These are phyloP conservation scores for Microtus montanus DNA, from an alignment of 2,113 vertebrate genomes.

Conservation along the genomic window DNA sequence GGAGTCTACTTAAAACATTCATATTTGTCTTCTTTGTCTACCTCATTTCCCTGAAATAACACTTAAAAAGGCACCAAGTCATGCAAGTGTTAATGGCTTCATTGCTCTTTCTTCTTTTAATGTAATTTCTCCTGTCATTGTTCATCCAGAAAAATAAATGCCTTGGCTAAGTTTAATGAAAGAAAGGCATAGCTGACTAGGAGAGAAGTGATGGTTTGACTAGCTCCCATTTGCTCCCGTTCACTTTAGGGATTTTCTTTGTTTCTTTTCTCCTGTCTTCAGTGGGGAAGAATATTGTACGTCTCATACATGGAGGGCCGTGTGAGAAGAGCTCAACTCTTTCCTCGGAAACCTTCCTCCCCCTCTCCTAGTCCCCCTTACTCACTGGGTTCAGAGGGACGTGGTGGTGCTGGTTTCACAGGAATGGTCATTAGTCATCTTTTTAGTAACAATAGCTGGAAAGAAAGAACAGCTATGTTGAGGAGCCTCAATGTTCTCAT, in stretches of 20 bases:
- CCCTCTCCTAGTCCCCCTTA: background rate
- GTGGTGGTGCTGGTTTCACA: background rate
- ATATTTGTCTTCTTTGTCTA: background rate
- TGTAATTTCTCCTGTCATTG: background rate
- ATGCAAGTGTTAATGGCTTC: background rate
- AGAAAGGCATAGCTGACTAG: background rate
- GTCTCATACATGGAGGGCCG: background rate
- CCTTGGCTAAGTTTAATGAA: background rate
- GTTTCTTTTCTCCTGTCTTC: background rate
- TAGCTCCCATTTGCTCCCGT: background rate
- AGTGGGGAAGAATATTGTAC: background rate
- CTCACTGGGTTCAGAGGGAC: background rate
- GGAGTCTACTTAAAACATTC: background rate
- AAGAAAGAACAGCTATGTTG: background rate
- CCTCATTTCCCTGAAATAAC: background rate
- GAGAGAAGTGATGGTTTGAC: background rate
- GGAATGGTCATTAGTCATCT: background rate
- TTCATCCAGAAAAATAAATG: background rate
- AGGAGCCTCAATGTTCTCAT: background rate
- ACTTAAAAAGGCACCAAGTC: conserved; percentile 27
- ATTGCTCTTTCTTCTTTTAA: background rate
- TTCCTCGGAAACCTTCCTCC: background rate
- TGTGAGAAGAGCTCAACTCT: background rate
- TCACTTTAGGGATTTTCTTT: background rate
- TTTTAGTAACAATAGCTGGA: background rate